Base-by-base conservation (phyloP, 1,140 invertebrate genomes). In the Spodoptera litura region DNA sequence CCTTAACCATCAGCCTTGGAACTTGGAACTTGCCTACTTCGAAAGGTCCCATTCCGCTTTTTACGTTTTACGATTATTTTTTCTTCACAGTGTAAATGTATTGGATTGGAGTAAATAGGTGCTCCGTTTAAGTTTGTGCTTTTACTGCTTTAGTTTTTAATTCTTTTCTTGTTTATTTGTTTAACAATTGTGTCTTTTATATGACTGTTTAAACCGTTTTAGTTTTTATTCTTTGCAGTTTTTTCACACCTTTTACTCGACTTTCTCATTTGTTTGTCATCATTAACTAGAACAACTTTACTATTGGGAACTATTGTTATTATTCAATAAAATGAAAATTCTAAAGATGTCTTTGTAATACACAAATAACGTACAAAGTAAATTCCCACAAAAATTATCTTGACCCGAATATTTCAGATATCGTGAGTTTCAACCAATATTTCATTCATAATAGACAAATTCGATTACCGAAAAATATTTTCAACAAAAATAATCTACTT, bases 11-110 rank as follows among this genome's bases (percentile, higher is more conserved):
- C 56, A 81, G 79, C 90, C 89, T 92, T 90, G 86, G 81, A 93
- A 93, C 84, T 92, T 89, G 15, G 81, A 92, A 61, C 70, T 73
- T 75, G 81, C 78, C 83, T 85, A 88, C 86, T 89, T 80, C 78
- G 78, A 85, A 85, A 68, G 74, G 71, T 62, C 74, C 76, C 76
- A 68, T 78, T 75, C 44, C 56, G 15, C 58, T 78, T 78, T 78
- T 78, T 71, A 78, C 61, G 44, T 80, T 80, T 80, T 80, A 80
- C 66, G 78, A 78, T 78, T 61, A 64, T 73, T 75, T 79, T 81
- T 77, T 78, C 71, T 55, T 53, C 38, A 35, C 27, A 38, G 51
- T 58, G 61, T 66, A 59, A 76, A 64, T 76, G 59, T 56, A 77
- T 66, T 25, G 52, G 74, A 58, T 72, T 44, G 35, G 53, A 72